Base-by-base conservation (phyloP, 2,888 invertebrate species). In the Suillia variegata region DNA sequence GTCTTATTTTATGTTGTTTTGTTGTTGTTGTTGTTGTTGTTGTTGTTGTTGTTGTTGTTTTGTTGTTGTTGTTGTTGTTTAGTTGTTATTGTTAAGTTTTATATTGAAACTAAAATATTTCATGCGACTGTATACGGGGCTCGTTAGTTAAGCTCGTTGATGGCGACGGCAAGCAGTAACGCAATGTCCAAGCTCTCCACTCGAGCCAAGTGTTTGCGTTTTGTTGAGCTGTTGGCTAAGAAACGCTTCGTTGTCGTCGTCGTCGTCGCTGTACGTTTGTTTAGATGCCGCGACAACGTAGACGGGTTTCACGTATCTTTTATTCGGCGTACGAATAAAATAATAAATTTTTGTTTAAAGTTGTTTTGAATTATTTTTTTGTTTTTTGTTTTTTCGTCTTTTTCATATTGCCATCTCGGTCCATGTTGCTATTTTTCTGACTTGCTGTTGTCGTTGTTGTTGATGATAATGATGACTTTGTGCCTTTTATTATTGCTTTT, bases 401-500 rank as follows among this genome's bases (percentile, higher is more conserved):
- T n/a, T n/a, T n/a, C n/a, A n/a, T n/a, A n/a, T n/a, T n/a, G n/a
- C n/a, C n/a, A n/a, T n/a, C n/a, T n/a, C n/a, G n/a, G n/a, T n/a
- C n/a, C n/a, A n/a, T 34, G 13, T 24, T 38, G 18, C 8, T 15
- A 17, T 54, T 45, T 24, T 24, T 5, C 24, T 52, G 45, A 45
- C 45, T 33, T 26, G 13, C n/a, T n/a, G n/a, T n/a, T n/a, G n/a
- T n/a, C n/a, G n/a, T n/a, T n/a, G 31, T 26, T 31, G 51, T 17
- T 51, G 51, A 1, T 31, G 51, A 52, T 34, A 34, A 18, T 52
- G 52, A 52, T 52, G 52, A 52, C 52, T 52, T 34, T 33, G 52
- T 52, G 34, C 20, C 33, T 52, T 52, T 52, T 45, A 20, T 12
- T 24, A 17, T 52, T 52, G 6, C 33, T 34, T 33, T 20, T 38